These are phyloP conservation scores for Tethea ocularis DNA, from an alignment of 2,888 invertebrate species.

Conservation along the genomic window DNA sequence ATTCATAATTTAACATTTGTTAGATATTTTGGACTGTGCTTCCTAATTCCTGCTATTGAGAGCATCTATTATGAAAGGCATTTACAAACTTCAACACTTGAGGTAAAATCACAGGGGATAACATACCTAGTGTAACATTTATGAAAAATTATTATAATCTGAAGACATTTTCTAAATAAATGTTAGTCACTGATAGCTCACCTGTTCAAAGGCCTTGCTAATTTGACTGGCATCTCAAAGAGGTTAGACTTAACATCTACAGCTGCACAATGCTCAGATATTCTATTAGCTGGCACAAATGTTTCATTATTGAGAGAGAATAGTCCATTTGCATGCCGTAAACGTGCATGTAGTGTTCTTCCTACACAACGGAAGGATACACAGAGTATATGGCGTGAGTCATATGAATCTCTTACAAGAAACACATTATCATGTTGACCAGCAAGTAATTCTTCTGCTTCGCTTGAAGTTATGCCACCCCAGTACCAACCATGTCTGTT, in stretches of 20 bases:
- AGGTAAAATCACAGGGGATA: too few relatives aligned
- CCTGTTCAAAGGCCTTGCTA: slow-evolving; percentile 79
- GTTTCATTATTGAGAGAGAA: slow-evolving; percentile 85
- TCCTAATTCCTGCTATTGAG: too few relatives aligned
- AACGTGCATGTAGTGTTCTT: slow-evolving; percentile 87
- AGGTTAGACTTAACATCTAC: slow-evolving; percentile 76
- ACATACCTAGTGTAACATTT: too few relatives aligned
- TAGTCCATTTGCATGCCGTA: slow-evolving; percentile 88
- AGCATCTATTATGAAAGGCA: too few relatives aligned
- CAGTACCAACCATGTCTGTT: slow-evolving; percentile 88
- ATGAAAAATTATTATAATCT: too few relatives aligned
- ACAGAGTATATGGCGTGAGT: slow-evolving; percentile 87
- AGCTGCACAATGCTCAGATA: slow-evolving; percentile 78
- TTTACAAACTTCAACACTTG: too few relatives aligned
- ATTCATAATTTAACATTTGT: background rate
- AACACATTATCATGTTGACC: slow-evolving; percentile 90
- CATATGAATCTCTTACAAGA: slow-evolving; percentile 89
- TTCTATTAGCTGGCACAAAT: slow-evolving; percentile 78
- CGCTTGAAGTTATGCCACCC: slow-evolving; percentile 89
- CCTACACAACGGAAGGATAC: slow-evolving; percentile 89
- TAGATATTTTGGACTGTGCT: too few relatives aligned
- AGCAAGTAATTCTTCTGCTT: slow-evolving; percentile 87
- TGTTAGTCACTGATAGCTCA: slow-evolving; percentile 26
- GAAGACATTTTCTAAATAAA: slow-evolving; percentile 3
- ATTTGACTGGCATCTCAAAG: slow-evolving; percentile 78